Evolutionary conservation across 2,888 invertebrate genomes (phyloP), one percentile per base, ranked within the genome.

Genomic region (Aethes cnicana): DNA sequence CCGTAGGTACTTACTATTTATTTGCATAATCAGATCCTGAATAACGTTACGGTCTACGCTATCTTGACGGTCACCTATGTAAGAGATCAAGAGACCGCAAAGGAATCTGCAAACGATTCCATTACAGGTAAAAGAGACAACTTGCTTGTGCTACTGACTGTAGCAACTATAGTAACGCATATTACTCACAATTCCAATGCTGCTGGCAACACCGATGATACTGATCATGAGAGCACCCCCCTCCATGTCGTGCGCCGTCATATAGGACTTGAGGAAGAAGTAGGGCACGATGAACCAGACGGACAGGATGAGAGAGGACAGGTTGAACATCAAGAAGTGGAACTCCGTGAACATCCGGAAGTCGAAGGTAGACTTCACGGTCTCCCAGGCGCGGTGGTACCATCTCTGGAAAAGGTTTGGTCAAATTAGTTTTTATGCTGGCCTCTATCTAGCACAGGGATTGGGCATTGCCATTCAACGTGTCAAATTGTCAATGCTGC

Each of bases 241-340:
- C 2, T 92, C 91, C 54, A 94, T 91, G 0, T 91, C 86, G 63
- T 92, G 92, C 6, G 92, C 92, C 30, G 92, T 91, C 66, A 93
- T 92, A 52, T 77, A 87, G 0, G 83, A 81, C 46, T 92, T 92
- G 69, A 96, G 93, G 79, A 95, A 94, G 77, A 98, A 96, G 84
- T 98, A 98, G 2, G 98, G 97, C 57, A 98, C 95, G 73, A 98
- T 97, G 78, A 95, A 95, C 95, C 97, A 97, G 64, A 95, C 94
- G 74, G 97, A 98, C 39, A 98, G 91, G 50, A 97, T 91, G 59
- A 97, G 92, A 47, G 96, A 97, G 25, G 96, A 95, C 21, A 97
- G 66, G 61, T 96, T 95, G 81, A 97, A 94, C 66, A 96, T 90
- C 25, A 95, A 82, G 79, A 96, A 97, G 72, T 95, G 95, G 47